A percentile compares a stretch with the other conserved stretches of the same genome.
Conservation (phyloP, 1,140 invertebrate species). For the Drosophila elegans region DNA sequence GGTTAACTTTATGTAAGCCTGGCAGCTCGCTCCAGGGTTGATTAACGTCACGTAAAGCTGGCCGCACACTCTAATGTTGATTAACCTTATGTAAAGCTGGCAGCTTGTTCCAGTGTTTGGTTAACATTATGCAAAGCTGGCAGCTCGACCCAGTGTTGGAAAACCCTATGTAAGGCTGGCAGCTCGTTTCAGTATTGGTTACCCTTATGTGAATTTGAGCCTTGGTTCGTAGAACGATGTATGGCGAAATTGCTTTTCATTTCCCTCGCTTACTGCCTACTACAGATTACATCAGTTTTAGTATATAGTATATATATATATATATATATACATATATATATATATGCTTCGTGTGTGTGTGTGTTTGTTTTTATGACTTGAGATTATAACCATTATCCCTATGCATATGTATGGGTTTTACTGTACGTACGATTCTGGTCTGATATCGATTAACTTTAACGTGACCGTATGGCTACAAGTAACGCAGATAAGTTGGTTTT, state of each 20-base stretch:
- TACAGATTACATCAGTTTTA: slow-evolving; percentile 43
- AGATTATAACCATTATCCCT: slow-evolving; percentile 61
- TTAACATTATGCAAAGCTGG: neutral
- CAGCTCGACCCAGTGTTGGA: slow-evolving; percentile 7
- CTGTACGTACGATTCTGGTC: slow-evolving; percentile 48
- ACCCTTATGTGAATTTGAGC: slow-evolving; percentile 11
- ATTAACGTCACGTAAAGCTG: slow-evolving; percentile 9
- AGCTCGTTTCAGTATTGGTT: slow-evolving; percentile 14
- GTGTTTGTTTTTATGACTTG: slow-evolving; percentile 9
- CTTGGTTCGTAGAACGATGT: slow-evolving; percentile 29
- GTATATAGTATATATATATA: slow-evolving; percentile 12
- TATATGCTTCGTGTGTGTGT: slow-evolving; percentile 29
- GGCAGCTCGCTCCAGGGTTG: neutral
- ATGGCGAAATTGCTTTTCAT: slow-evolving; percentile 72
- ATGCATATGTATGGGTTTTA: slow-evolving; percentile 73
- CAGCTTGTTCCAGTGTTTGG: slow-evolving; percentile 7
- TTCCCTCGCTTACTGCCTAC: slow-evolving; percentile 49
- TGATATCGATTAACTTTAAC: slow-evolving; percentile 45
- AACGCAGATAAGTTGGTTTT: slow-evolving; percentile 31
- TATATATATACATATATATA: neutral
- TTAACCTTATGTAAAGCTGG: slow-evolving; percentile 17
- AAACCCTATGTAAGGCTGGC: slow-evolving; percentile 1
- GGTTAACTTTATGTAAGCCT: slow-evolving; percentile 4
- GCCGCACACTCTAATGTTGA: slow-evolving; percentile 1
- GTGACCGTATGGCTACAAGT: slow-evolving; percentile 35